These are phyloP conservation scores for Dolichomitus sp. DNA, from an alignment of 2,888 invertebrate genomes.

Conservation along the genomic window DNA sequence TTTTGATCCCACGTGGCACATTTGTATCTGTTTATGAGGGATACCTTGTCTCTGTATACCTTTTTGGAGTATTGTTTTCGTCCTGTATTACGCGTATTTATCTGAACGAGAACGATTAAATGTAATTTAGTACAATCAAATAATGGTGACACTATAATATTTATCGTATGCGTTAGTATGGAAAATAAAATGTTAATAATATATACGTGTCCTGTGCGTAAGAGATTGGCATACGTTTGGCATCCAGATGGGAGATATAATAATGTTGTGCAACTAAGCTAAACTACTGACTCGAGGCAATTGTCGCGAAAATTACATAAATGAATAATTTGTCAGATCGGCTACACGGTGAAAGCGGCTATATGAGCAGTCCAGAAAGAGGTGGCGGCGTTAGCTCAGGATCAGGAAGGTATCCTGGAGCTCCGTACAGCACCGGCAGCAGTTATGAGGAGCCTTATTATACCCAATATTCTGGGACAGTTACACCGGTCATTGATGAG, in stretches of 20 bases:
- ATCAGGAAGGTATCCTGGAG: constrained; percentile 82
- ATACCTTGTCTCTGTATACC: constrained; percentile 26
- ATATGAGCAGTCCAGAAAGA: constrained; percentile 96
- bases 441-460: constrained; percentile 96
- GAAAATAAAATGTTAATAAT: constrained; percentile 1
- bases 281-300: constrained; percentile 3
- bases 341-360: constrained; percentile 89
- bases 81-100: constrained; percentile 29
- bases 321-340: constrained; percentile 81
- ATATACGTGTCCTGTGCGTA: constrained; percentile 2
- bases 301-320: constrained; percentile 29
- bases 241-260: not conserved
- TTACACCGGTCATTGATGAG: constrained; percentile 97
- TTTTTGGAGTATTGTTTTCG: constrained; percentile 3
- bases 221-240: constrained; percentile 11
- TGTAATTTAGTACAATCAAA: constrained; percentile 22
- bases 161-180: constrained; percentile 11
- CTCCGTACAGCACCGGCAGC: constrained; percentile 88
- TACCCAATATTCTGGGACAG: constrained; percentile 92
- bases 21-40: constrained; percentile 27
- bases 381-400: constrained; percentile 86
- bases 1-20: constrained; percentile 44
- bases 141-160: constrained; percentile 15
- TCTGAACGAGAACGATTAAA: constrained; percentile 24
- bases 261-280: constrained; percentile 22